phyloP scores from a whole-genome alignment of 2,113 vertebrate species.

The Dascyllus trimaculatus region DNA sequence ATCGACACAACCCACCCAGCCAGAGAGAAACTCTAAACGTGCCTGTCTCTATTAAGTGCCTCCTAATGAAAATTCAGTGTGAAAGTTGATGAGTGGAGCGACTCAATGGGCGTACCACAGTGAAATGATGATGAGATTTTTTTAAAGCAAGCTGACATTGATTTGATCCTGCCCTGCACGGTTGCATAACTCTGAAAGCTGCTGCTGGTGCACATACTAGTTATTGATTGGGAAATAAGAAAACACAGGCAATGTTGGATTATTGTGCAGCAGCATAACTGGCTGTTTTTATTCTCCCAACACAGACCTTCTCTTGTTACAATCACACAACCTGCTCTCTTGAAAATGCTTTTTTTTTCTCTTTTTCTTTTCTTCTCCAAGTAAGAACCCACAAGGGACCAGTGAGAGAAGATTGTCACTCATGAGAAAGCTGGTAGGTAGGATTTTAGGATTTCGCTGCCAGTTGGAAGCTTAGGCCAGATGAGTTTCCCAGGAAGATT shows the following conservation, averaged over 20 bases:
- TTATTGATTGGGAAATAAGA: conserved; percentile 55
- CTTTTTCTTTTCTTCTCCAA: conserved; percentile 19
- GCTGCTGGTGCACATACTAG: conserved; percentile 20
- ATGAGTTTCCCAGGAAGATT: conserved; percentile 76
- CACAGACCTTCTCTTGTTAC: conserved; percentile 42
- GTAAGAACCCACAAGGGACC: conserved; percentile 45
- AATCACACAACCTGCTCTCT: conserved; percentile 35
- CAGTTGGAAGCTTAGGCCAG: conserved; percentile 78
- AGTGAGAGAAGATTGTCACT: conserved; percentile 74
- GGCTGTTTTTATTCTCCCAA: conserved; percentile 26
- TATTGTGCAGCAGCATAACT: conserved; percentile 14
- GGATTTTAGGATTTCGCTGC: conserved; percentile 76
- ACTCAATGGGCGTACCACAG: conserved; percentile 41
- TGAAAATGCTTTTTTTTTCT: not conserved
- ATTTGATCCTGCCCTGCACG: conserved; percentile 57
- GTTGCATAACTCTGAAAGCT: conserved; percentile 51
- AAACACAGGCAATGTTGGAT: conserved; percentile 21
- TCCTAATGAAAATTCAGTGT: conserved; percentile 74
- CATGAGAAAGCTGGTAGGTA: conserved; percentile 72
- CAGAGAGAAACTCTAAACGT: conserved; percentile 69
- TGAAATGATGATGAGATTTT: conserved; percentile 50
- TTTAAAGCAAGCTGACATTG: conserved; percentile 52
- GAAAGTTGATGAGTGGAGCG: conserved; percentile 60
- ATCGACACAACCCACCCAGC: conserved; percentile 71
- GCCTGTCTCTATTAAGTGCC: conserved; percentile 73